phyloP scores from a whole-genome alignment of 2,888 invertebrate species.

The Cryptocheilus praepositus region DNA sequence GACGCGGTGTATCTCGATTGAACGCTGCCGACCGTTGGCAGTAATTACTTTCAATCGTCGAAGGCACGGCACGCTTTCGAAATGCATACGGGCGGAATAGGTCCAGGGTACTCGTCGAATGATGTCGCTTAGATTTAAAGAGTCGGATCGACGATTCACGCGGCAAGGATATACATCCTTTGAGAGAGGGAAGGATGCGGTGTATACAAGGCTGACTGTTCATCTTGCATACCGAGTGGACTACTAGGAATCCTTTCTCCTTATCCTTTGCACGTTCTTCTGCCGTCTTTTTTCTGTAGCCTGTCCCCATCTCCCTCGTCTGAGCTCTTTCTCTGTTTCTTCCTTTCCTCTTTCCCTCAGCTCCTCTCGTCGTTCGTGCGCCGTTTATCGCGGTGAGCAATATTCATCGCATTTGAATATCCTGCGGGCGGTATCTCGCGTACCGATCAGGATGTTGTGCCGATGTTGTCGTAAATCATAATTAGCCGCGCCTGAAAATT shows the following conservation, averaged over 20 bases:
- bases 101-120: background rate
- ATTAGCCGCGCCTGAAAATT: conserved; percentile 68
- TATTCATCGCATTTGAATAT: conserved; percentile 72
- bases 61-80: too few relatives aligned
- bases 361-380: conserved; percentile 53
- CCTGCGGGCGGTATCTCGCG: conserved; percentile 66
- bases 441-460: conserved; percentile 69
- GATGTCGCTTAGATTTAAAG: conserved; percentile 5
- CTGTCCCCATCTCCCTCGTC: conserved; percentile 24
- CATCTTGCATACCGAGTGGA: conserved; percentile 64
- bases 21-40: too few relatives aligned
- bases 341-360: conserved; percentile 37
- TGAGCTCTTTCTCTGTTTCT: conserved; percentile 34
- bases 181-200: conserved; percentile 38
- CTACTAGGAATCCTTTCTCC: conserved; percentile 60
- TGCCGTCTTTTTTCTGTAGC: conserved; percentile 16
- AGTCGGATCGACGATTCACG: conserved; percentile 33
- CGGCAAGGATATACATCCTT: conserved; percentile 48
- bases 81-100: too few relatives aligned
- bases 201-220: conserved; percentile 51
- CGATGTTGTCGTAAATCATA: conserved; percentile 72
- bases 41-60: too few relatives aligned
- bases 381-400: conserved; percentile 66
- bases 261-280: conserved; percentile 51
- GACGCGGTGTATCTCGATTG: too few relatives aligned